Evolutionary conservation across 2,888 invertebrate genomes (phyloP).

Genomic region (Cerceris rybyensis): DNA sequence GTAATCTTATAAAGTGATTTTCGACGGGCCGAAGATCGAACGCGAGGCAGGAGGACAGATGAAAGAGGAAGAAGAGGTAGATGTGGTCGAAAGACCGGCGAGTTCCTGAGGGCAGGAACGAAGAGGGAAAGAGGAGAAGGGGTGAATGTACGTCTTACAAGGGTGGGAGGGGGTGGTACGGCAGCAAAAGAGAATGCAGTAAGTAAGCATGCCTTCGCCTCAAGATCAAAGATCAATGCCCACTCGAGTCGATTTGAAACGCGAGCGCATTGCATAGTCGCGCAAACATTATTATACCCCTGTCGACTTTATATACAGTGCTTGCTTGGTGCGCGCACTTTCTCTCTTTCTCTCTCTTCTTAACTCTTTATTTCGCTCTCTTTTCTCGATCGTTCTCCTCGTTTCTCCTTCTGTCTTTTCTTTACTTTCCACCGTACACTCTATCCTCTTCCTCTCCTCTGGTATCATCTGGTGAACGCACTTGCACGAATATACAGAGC

Average conservation of each 20-base stretch:
- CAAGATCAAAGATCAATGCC: slow-evolving; percentile 71
- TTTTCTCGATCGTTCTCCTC: slow-evolving; percentile 8
- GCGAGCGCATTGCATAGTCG: slow-evolving; percentile 68
- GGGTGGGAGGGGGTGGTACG: slow-evolving; percentile 46
- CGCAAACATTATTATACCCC: slow-evolving; percentile 72
- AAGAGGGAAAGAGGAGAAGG: slow-evolving; percentile 17
- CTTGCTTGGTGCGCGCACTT: slow-evolving; percentile 57
- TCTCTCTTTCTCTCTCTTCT: slow-evolving; percentile 12
- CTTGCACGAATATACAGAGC: slow-evolving; percentile 49
- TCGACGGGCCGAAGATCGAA: slow-evolving; percentile 1
- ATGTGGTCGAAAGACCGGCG: slow-evolving; percentile 32
- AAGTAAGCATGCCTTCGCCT: slow-evolving; percentile 63
- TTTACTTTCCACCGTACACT: background rate
- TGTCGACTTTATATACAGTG: slow-evolving; percentile 70
- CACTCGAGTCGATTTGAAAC: slow-evolving; percentile 68
- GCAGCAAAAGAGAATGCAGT: slow-evolving; percentile 59
- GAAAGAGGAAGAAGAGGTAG: slow-evolving; percentile 9
- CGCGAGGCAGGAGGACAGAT: slow-evolving; percentile 1
- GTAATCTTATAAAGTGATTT: slow-evolving; percentile 7
- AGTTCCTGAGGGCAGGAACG: slow-evolving; percentile 16
- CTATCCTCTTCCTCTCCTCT: background rate
- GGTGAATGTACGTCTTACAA: background rate
- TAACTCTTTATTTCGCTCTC: background rate
- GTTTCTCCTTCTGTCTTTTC: slow-evolving; percentile 1
- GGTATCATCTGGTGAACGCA: slow-evolving; percentile 28